A percentile compares a stretch with the other conserved stretches of the same genome.
Conservation (phyloP, 2,797 vertebrate species). For the Spizella passerina region DNA sequence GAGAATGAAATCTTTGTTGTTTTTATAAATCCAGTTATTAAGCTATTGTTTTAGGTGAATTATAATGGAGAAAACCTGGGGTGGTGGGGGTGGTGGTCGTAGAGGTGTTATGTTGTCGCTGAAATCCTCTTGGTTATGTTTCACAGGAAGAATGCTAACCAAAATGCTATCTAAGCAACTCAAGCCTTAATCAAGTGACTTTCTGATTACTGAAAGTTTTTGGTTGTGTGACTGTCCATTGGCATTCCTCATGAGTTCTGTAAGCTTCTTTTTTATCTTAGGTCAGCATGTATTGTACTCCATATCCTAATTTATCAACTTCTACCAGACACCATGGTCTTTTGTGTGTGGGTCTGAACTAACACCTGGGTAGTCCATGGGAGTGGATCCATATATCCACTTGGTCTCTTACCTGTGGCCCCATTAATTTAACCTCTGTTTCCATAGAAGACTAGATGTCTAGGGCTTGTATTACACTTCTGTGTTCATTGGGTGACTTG, state of each 20-base stretch:
- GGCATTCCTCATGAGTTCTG: not conserved
- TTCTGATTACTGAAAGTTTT: not conserved
- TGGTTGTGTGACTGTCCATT: not conserved
- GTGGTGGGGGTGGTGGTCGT: fast-evolving
- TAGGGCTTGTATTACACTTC: not conserved
- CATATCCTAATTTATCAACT: not conserved
- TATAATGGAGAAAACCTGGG: not conserved
- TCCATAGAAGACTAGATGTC: not conserved
- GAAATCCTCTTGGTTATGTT: not conserved
- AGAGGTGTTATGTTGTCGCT: not conserved
- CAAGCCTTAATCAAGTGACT: not conserved
- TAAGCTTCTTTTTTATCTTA: not conserved
- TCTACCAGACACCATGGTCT: not conserved
- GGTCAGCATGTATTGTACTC: not conserved
- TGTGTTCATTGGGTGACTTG: not conserved
- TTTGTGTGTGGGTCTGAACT: not conserved
- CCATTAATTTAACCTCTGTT: not conserved
- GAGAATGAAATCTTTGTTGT: not conserved
- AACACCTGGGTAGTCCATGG: not conserved
- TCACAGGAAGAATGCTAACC: not conserved
- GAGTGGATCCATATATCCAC: not conserved
- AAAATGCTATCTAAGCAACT: not conserved
- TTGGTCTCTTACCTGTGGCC: not conserved
- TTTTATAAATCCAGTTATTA: not conserved
- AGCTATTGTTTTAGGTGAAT: not conserved